Evolutionary conservation across 2,888 invertebrate genomes (phyloP).

Genomic region (Nomada hirtipes): DNA sequence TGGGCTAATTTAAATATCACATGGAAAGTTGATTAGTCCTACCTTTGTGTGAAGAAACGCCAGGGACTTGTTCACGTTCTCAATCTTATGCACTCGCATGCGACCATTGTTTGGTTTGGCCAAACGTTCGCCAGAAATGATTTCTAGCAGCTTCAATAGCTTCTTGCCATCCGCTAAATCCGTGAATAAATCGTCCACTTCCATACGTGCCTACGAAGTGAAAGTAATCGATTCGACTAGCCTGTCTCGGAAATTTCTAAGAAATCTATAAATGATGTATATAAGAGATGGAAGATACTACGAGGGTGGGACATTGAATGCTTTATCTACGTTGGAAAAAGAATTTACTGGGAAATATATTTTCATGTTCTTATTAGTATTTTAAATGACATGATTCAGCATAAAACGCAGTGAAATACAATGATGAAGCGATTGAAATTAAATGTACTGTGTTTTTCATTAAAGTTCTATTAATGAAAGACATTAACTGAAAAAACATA

Average conservation of each 20-base stretch:
- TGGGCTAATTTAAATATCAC: background rate
- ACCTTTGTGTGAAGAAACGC: slow-evolving; percentile 98
- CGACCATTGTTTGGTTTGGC: slow-evolving; percentile 98
- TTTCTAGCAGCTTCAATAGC: slow-evolving; percentile 96
- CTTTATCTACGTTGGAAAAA: too few species aligned
- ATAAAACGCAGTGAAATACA: too few species aligned
- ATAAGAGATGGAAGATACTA: too few species aligned
- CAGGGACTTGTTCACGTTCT: slow-evolving; percentile 99
- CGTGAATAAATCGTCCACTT: slow-evolving; percentile 98
- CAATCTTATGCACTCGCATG: slow-evolving; percentile 99
- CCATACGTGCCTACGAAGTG: slow-evolving; percentile 94
- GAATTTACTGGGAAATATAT: too few species aligned
- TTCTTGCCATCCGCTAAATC: slow-evolving; percentile 98
- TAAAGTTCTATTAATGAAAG: too few species aligned
- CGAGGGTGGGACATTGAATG: too few species aligned
- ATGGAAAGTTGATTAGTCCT: slow-evolving; percentile 57
- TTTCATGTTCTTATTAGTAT: too few species aligned
- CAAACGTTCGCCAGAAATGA: slow-evolving; percentile 98
- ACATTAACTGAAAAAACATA: background rate
- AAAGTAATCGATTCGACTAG: slow-evolving; percentile 24
- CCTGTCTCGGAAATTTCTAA: slow-evolving; percentile 6
- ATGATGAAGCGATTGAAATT: too few species aligned
- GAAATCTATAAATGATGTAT: too few species aligned
- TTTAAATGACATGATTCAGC: too few species aligned
- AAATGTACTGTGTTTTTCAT: too few species aligned